phyloP scores from a whole-genome alignment of 2,888 invertebrate genomes.

The Lithophane socia region DNA sequence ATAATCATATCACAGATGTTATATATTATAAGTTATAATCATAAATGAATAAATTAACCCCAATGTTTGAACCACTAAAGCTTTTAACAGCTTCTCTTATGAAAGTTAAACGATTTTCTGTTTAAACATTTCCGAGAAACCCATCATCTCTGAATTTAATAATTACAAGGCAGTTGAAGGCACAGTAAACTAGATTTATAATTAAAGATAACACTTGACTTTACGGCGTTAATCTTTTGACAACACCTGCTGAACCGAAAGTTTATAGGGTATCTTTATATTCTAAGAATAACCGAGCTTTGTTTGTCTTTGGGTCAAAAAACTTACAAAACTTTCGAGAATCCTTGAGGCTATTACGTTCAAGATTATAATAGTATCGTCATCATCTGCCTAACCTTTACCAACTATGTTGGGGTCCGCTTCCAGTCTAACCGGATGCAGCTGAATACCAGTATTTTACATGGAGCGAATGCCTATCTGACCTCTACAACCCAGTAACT shows the following conservation, averaged over 20 bases:
- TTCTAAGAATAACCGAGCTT: conserved; percentile 1
- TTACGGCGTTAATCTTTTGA: conserved; percentile 39
- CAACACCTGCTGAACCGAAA: background rate
- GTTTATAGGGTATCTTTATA: background rate
- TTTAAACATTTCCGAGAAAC: conserved; percentile 15
- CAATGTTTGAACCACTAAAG: background rate
- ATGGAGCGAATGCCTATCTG: too few relatives aligned
- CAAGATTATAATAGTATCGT: background rate
- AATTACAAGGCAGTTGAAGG: conserved; percentile 8
- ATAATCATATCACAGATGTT: too few relatives aligned
- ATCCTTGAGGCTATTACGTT: background rate
- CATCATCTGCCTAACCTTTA: too few relatives aligned
- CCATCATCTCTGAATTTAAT: conserved; percentile 39
- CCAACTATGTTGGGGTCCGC: too few relatives aligned
- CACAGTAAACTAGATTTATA: conserved; percentile 40
- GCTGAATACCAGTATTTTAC: too few relatives aligned
- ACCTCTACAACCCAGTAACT: too few relatives aligned
- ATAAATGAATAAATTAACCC: background rate
- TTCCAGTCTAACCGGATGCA: too few relatives aligned
- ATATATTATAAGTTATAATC: too few relatives aligned
- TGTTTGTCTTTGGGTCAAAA: background rate
- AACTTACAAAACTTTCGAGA: background rate
- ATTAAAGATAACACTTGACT: conserved; percentile 40
- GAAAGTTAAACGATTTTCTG: conserved; percentile 13
- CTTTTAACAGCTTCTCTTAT: background rate